Evolutionary conservation across 2,888 invertebrate genomes (phyloP).

Genomic region (Amblyteles armatorius): DNA sequence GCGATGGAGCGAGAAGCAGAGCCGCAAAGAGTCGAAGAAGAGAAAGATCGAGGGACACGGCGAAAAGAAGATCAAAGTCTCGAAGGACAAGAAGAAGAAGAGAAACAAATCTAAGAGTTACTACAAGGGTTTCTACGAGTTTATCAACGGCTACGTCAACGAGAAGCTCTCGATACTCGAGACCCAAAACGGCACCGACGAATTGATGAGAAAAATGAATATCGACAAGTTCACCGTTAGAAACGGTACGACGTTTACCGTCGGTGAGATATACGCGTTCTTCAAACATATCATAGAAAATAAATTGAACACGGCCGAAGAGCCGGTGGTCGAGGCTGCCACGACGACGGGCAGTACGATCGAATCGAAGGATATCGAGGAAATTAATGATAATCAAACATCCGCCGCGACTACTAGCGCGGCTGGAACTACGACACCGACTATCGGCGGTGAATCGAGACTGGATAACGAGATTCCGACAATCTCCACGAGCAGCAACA

Average conservation of each 20-base stretch:
- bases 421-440: conserved; percentile 45
- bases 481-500: conserved; percentile 64
- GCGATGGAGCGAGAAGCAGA: conserved; percentile 82
- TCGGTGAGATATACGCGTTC: conserved; percentile 83
- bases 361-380: conserved; percentile 38
- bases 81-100: conserved; percentile 77
- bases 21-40: conserved; percentile 78
- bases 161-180: conserved; percentile 79
- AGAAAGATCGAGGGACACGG: conserved; percentile 63
- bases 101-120: conserved; percentile 78
- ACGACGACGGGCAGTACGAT: conserved; percentile 56
- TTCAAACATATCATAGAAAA: conserved; percentile 84
- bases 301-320: conserved; percentile 76
- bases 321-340: conserved; percentile 36
- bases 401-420: conserved; percentile 54
- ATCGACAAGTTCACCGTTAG: conserved; percentile 80
- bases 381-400: conserved; percentile 59
- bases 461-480: conserved; percentile 81
- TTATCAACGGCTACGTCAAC: conserved; percentile 81
- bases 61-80: conserved; percentile 60
- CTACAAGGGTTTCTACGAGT: conserved; percentile 83
- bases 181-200: conserved; percentile 80
- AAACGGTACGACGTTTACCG: conserved; percentile 82
- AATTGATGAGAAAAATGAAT: conserved; percentile 80
- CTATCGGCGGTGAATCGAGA: conserved; percentile 68